phyloP scores from a whole-genome alignment of 2,888 invertebrate genomes.

The Onchidella celtica region DNA sequence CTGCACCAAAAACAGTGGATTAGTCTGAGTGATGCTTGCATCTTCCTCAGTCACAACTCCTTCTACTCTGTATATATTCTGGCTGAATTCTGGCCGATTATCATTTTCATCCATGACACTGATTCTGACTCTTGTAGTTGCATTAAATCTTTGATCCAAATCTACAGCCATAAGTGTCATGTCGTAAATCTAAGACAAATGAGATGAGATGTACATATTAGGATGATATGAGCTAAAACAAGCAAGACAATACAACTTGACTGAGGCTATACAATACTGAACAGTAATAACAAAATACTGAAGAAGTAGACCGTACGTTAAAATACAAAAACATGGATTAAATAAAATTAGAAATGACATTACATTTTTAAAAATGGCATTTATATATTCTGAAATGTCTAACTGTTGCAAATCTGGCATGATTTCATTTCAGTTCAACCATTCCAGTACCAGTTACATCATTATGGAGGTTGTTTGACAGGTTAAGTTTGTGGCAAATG shows the following conservation, averaged over 20 bases:
- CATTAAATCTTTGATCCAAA: slow-evolving; percentile 93
- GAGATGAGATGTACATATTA: too few relatives aligned
- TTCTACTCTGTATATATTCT: slow-evolving; percentile 58
- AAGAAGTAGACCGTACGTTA: too few relatives aligned
- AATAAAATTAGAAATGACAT: too few relatives aligned
- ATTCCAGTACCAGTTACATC: too few relatives aligned
- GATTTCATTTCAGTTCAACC: too few relatives aligned
- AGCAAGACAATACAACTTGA: not conserved
- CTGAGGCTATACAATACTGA: not conserved
- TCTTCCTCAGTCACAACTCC: slow-evolving; percentile 64
- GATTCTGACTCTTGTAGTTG: slow-evolving; percentile 73
- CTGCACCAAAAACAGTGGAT: slow-evolving; percentile 20
- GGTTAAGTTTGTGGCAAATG: too few relatives aligned
- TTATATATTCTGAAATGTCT: too few relatives aligned
- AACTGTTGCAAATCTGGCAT: too few relatives aligned
- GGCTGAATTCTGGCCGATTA: slow-evolving; percentile 96
- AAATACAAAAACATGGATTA: too few relatives aligned
- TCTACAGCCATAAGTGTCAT: slow-evolving; percentile 72
- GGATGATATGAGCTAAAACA: not conserved
- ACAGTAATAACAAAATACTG: too few relatives aligned
- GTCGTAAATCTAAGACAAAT: slow-evolving; percentile 81
- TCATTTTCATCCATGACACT: slow-evolving; percentile 94
- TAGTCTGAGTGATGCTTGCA: not conserved
- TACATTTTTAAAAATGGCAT: too few relatives aligned
- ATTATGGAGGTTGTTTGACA: too few relatives aligned